Evolutionary conservation across 2,113 vertebrate genomes (phyloP), one percentile per base, ranked within the genome.

Genomic region (Hemibagrus wyckioides): DNA sequence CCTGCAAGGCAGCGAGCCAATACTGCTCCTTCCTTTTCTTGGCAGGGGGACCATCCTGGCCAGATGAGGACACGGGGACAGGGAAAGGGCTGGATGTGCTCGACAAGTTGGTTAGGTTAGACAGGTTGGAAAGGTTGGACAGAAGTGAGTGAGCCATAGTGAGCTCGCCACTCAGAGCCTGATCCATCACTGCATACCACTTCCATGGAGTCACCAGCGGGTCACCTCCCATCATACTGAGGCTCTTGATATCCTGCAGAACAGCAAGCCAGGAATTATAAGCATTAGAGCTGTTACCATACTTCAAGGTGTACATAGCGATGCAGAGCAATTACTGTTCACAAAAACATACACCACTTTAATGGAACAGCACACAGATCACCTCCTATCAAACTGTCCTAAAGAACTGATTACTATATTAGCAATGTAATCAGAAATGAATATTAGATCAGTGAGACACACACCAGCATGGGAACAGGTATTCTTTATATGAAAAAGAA

Each of bases 231-330:
- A 81, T 57, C 56, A 84, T 56, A 21, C 54, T 73, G 13, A 90
- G 84, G 63, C 84, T 88, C 61, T 88, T 90, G 25, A 90, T 82
- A 76, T 90, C 89, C 89, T 90, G 75, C 33, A 86, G 10, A 88
- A 56, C 8, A 59, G 56, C 33, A 81, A 25, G 9, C 15, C 83
- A 80, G 44, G 33, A 80, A 85, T 54, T 6, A n/a, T 33, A 14
- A 9, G 23, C 3, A 28, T 44, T 23, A 14, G 19, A 2, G 7
- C 19, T 10, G 41, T 44, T 36, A 6, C 36, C 33, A 71, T 21
- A 41, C 69, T 11, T 8, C 17, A 73, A 44, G 8, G 21, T 73
- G 69, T 4, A 13, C 65, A 69, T 30, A 13, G 63, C 13, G 63
- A 39, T 3, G 6, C 25, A 15, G 13, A 33, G 41, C 41, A 14